Conservation (phyloP, 2,888 invertebrate genomes). For the Geotrupes spiniger region DNA sequence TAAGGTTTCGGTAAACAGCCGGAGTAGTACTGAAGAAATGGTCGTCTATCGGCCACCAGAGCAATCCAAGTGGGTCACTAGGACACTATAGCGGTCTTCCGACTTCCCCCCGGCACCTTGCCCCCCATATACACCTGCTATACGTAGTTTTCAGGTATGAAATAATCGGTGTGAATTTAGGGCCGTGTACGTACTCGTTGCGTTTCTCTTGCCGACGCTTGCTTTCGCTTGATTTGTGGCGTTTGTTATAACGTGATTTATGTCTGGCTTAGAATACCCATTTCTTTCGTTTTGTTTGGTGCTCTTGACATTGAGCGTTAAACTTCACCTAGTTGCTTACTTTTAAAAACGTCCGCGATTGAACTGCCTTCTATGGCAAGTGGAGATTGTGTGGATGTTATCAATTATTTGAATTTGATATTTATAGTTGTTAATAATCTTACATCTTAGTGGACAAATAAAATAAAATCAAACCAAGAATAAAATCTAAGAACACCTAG, state of each 20-base stretch:
- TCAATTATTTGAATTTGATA: no score
- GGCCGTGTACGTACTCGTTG: slow-evolving; percentile 15
- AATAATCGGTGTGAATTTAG: slow-evolving; percentile 20
- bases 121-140: slow-evolving; percentile 35
- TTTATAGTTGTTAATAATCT: no score
- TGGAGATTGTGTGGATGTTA: no score
- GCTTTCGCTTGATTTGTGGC: slow-evolving; percentile 21
- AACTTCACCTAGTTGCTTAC: slow-evolving; percentile 18
- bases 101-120: slow-evolving; percentile 37
- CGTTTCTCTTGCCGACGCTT: slow-evolving; percentile 12
- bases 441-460: no score
- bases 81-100: slow-evolving; percentile 50
- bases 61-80: slow-evolving; percentile 49
- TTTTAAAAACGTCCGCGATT: slow-evolving; percentile 11
- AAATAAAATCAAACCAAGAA: no score
- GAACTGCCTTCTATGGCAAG: no score
- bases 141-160: slow-evolving; percentile 23
- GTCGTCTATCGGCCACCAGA: slow-evolving; percentile 50
- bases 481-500: no score
- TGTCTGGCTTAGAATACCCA: background rate
- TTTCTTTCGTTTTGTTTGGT: background rate
- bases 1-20: slow-evolving; percentile 30
- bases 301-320: no score
- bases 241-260: slow-evolving; percentile 1
- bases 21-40: slow-evolving; percentile 43